Base-by-base conservation (phyloP, 2,797 vertebrate genomes). In the Gouania willdenowi region DNA sequence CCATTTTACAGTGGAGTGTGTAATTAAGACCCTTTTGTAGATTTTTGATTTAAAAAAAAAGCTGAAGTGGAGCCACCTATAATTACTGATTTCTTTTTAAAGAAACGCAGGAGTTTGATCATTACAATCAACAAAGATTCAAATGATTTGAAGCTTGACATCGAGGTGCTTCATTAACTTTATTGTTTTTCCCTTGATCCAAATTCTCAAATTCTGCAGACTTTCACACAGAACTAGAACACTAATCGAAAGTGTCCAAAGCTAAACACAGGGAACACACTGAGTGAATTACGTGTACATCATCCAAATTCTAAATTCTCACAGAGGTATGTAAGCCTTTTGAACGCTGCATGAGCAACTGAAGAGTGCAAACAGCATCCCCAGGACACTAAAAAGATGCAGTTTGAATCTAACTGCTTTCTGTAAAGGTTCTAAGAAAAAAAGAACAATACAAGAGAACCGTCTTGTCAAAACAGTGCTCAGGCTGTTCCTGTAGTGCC, bases 161-260 rank as follows among this genome's bases (percentile, higher is more conserved):
- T n/a, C n/a, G n/a, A n/a, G n/a, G n/a, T 38, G 20, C 40, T 62
- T 59, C 10, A 62, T 67, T 66, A 41, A 13, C 28, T 49, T 48
- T 59, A 30, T 49, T 40, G 36, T 44, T 26, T 7, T 20, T 35
- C 9, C 41, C 13, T 2, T 22, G n/a, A n/a, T n/a, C n/a, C 14
- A 56, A 51, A 41, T 55, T 54, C 11, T 24, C 22, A 28, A n/a
- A 15, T 11, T 25, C 13, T 9, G 2, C 5, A 2, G 33, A 1
- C 24, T 26, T 41, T 34, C 14, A 28, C 8, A 39, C 5, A 45
- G 48, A 24, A 20, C 14, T 11, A 26, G 51, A 46, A 30, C 23
- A 20, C 25, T 41, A 59, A 59, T 62, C 53, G 65, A 36, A 51
- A 28, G 14, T 34, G 31, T 9, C 15, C 42, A 50, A 55, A 27